phyloP scores from a whole-genome alignment of 2,797 vertebrate species.

The Macropodus opercularis region DNA sequence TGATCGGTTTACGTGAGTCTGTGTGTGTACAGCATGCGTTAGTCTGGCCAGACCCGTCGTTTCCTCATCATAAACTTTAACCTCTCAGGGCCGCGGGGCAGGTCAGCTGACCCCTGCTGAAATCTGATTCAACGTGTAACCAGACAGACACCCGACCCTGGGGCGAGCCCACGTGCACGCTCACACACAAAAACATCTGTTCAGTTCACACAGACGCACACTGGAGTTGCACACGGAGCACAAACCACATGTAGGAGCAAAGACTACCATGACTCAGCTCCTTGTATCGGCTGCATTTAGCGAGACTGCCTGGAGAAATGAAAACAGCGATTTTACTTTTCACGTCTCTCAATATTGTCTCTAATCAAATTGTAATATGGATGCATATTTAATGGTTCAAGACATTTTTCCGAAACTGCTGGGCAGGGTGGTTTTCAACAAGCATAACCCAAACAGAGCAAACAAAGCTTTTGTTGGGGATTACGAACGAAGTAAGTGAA shows the following conservation, averaged over 20 bases:
- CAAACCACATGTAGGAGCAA: conserved; percentile 30
- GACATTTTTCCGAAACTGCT: too few relatives aligned
- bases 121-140: conserved; percentile 68
- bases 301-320: conserved; percentile 25
- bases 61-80: conserved; percentile 68
- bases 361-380: neutral
- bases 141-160: conserved; percentile 69
- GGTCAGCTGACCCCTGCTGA: conserved; percentile 57
- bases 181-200: conserved; percentile 46
- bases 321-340: too few relatives aligned
- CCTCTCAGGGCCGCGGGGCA: conserved; percentile 56
- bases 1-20: neutral
- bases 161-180: conserved; percentile 6
- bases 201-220: conserved; percentile 11
- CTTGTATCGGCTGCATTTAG: conserved; percentile 30
- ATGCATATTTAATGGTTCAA: too few relatives aligned
- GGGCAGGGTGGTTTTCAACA: too few relatives aligned
- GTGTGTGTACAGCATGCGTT: neutral
- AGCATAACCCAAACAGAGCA: neutral
- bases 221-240: conserved; percentile 2
- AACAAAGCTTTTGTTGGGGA: neutral
- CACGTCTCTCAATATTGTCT: neutral
- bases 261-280: conserved; percentile 23
- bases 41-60: conserved; percentile 16
- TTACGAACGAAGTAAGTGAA: neutral